phyloP scores from a whole-genome alignment of 2,113 vertebrate species.

The Sceloporus undulatus region DNA sequence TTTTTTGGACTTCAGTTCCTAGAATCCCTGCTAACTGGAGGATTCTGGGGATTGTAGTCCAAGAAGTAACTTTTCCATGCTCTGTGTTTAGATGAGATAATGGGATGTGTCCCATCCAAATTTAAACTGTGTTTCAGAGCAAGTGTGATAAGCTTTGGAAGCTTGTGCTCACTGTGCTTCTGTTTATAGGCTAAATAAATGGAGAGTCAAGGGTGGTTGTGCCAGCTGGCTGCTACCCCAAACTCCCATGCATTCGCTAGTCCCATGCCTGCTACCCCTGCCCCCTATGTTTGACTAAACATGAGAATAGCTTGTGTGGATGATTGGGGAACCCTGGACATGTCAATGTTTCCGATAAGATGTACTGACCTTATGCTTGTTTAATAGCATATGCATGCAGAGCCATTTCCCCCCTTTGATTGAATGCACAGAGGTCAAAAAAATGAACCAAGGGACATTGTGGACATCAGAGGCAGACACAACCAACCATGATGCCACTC shows the following conservation, averaged over 20 bases:
- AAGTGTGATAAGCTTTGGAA: not conserved
- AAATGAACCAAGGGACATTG: not conserved
- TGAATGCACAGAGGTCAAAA: not conserved
- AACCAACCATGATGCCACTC: too few relatives aligned
- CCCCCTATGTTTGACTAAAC: not conserved
- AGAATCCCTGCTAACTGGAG: too few relatives aligned
- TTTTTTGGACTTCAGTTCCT: too few relatives aligned
- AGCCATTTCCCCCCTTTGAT: not conserved
- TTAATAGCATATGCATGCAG: not conserved
- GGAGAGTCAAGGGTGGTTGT: not conserved
- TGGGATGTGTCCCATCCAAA: not conserved
- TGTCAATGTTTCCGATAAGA: not conserved
- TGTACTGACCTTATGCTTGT: not conserved
- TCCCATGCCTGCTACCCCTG: not conserved
- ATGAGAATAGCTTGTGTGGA: not conserved
- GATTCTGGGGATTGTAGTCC: too few relatives aligned
- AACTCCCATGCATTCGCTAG: not conserved
- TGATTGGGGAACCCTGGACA: not conserved
- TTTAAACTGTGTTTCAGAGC: not conserved
- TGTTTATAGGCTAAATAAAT: not conserved
- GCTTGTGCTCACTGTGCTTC: not conserved
- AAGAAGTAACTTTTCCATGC: too few relatives aligned
- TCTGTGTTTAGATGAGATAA: not conserved
- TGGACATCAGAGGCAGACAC: not conserved
- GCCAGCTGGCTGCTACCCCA: not conserved